Evolutionary conservation across 2,113 vertebrate genomes (phyloP).

Genomic region (Dunckerocampus dactyliophorus): DNA sequence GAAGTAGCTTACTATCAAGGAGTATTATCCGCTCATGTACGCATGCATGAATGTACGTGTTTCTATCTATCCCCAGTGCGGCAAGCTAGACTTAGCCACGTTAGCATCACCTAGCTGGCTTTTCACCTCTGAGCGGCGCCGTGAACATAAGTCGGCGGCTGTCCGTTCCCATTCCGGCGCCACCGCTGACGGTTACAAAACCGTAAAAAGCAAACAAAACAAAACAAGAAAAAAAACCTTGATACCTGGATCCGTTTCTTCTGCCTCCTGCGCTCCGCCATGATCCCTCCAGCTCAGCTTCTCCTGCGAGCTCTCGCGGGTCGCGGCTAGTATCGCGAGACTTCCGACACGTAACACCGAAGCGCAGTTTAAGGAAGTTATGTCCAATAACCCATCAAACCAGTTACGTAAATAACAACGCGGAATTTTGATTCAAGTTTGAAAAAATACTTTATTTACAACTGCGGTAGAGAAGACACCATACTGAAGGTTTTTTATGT

Average conservation of each 20-base stretch:
- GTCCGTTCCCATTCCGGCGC: background rate
- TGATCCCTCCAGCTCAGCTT: conserved; percentile 82
- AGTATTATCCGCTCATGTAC: too few species aligned
- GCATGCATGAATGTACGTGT: too few species aligned
- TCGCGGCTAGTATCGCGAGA: conserved; percentile 52
- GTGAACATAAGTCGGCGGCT: background rate
- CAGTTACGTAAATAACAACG: too few species aligned
- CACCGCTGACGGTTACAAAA: background rate
- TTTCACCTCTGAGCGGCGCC: too few species aligned
- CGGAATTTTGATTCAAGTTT: too few species aligned
- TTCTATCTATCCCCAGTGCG: too few species aligned
- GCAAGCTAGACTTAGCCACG: conserved; percentile 6
- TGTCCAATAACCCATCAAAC: too few species aligned
- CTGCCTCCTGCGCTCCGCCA: conserved; percentile 96
- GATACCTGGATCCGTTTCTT: conserved; percentile 96
- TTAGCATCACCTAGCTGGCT: background rate
- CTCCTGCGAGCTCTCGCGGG: conserved; percentile 46
- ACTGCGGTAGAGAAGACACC: too few species aligned
- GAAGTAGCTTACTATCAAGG: background rate
- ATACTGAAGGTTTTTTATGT: too few species aligned
- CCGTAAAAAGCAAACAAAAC: background rate
- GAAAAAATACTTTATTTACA: too few species aligned
- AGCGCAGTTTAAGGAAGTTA: too few species aligned
- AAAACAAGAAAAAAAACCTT: background rate
- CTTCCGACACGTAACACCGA: background rate